Base-by-base conservation (phyloP, 2,797 vertebrate genomes). In the Pagetopsis macropterus region DNA sequence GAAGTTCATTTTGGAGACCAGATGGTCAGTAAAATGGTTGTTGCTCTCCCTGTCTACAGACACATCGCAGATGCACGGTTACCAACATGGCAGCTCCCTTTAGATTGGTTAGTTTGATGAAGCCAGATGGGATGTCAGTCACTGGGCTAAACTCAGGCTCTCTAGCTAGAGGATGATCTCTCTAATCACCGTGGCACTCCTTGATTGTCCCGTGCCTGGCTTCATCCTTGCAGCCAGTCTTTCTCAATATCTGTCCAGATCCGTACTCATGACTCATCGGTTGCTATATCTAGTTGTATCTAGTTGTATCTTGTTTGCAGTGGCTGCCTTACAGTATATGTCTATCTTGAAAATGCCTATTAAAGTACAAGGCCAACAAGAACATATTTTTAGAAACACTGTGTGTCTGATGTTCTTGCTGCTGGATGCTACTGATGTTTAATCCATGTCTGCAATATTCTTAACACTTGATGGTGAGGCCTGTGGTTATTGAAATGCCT, bases 151-250 rank as follows among this genome's bases (percentile, higher is more conserved):
- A 27, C 27, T 27, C 27, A 27, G 27, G 27, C 27, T 51, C 54
- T 7, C 33, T 37, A 3, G 33, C 33, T 13, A n/a, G 60, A 44
- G 43, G 16, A 50, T 46, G 17, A 58, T 71, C 54, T 23, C 45
- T 16, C 19, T 76, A 71, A 75, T 81, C 78, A 66, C 23, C 43
- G 17, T 45, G 60, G 40, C 61, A 73, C 81, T 57, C 79, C 81
- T 66, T 75, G 43, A 58, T 60, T 64, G 72, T 5, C 23, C 43
- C 10, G 2, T 13, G 58, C 7, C 58, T 64, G 61, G n/a, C n/a
- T 69, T 10, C 46, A 21, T 68, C 49, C 67, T 74, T 79, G 15
- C 11, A 41, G 16, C 37, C n/a, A 14, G 12, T 54, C 19, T 69
- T 64, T 70, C 14, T 71, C 45, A 56, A 14, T 31, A 48, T 76